Evolutionary conservation across 2,113 vertebrate species (phyloP), one percentile per base, ranked within the genome.

Genomic region (Corythaixoides concolor): DNA sequence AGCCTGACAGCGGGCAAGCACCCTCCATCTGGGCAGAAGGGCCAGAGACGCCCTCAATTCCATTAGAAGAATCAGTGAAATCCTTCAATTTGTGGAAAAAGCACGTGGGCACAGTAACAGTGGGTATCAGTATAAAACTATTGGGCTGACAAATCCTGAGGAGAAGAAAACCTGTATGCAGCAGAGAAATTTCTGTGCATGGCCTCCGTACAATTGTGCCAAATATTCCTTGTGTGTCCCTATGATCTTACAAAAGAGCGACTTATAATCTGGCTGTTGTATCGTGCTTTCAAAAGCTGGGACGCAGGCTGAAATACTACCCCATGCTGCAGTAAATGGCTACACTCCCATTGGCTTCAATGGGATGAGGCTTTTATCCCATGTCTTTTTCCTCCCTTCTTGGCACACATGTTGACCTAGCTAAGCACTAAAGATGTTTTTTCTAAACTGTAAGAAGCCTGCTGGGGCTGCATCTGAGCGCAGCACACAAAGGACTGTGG

Each of bases 201-300:
- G 3, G 32, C 53, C 63, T 73, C 3, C 1, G 32, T 68, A 52
- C 85, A 85, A 82, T 23, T 89, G 68, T 97, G 80, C 69, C 90
- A 87, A 93, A 95, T 78, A 35, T 56, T 96, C 80, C 79, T 88
- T 19, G 83, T n/a, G 83, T 62, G 90, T 59, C 60, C 80, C 73
- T 90, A 9, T 93, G 90, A 93, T 92, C 86, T 76, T 49, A 37
- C 53, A 76, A 90, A 93, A 85, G 49, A 19, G 82, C 8, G 4
- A 21, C 35, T 50, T 68, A 43, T 32, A 39, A 50, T 58, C 72
- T 70, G 24, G n/a, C n/a, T 49, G 12, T 45, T 72, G 49, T 43
- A 86, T 11, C 2, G 2, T 32, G 37, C 56, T 79, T 75, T 75
- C 84, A 66, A 68, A 93, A 90, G 77, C 33, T 85, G 76, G 83